phyloP scores from a whole-genome alignment of 2,797 vertebrate genomes.

The Ptychadena robeensis region DNA sequence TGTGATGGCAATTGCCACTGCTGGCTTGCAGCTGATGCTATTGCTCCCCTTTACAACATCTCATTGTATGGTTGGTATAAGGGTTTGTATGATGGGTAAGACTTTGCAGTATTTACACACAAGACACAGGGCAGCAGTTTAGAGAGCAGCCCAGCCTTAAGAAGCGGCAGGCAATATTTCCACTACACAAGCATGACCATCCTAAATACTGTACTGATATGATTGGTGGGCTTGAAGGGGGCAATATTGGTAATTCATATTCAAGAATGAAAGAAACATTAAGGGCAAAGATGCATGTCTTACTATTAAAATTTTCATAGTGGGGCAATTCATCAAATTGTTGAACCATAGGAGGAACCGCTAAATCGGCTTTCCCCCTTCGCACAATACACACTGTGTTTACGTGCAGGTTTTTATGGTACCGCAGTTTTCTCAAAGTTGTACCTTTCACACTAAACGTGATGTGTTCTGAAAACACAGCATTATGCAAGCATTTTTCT shows the following conservation, averaged over 20 bases:
- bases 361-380: too few relatives aligned
- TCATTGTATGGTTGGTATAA: conserved; percentile 99
- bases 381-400: too few relatives aligned
- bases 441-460: too few relatives aligned
- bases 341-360: too few relatives aligned
- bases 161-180: not conserved
- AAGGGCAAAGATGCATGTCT: not conserved
- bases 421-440: too few relatives aligned
- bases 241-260: not conserved
- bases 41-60: conserved; percentile 99
- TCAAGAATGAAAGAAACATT: too few relatives aligned
- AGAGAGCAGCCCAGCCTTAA: conserved; percentile 62
- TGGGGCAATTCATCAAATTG: not conserved
- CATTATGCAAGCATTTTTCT: too few relatives aligned
- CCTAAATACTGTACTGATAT: not conserved
- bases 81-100: conserved; percentile 99
- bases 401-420: too few relatives aligned
- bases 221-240: not conserved
- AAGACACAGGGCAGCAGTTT: conserved; percentile 71
- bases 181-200: not conserved
- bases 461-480: too few relatives aligned
- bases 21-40: conserved; percentile 99
- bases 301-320: not conserved
- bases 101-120: conserved; percentile 83
- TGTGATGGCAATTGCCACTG: conserved; percentile 97